A percentile compares a stretch with the other conserved stretches of the same genome.
These are phyloP conservation scores for Acanthopleura granulata DNA, from an alignment of 2,888 invertebrate genomes.

Conservation along the genomic window DNA sequence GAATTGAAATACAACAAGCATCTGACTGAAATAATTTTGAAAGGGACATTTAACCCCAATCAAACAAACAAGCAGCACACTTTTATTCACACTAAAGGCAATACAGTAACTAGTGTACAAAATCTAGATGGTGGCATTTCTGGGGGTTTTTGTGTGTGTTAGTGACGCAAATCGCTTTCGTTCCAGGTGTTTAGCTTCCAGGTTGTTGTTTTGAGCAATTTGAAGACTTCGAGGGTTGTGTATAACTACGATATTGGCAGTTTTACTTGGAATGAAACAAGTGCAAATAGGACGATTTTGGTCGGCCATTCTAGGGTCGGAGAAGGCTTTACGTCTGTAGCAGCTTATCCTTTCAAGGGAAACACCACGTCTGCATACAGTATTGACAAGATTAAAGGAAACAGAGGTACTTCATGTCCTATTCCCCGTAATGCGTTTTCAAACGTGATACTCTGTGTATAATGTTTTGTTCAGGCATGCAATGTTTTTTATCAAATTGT, in stretches of 20 bases:
- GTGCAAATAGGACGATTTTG: slow-evolving; percentile 1
- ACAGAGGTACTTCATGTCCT: neutral
- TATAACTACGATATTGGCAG: slow-evolving; percentile 1
- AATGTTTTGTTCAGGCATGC: no score
- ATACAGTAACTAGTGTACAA: no score
- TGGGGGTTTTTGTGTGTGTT: no score
- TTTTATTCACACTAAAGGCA: no score
- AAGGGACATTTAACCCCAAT: no score
- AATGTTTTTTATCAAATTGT: no score
- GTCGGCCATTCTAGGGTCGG: neutral
- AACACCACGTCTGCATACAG: neutral
- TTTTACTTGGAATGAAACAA: neutral
- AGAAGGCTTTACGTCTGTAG: neutral
- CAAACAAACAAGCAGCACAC: no score
- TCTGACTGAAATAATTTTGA: no score
- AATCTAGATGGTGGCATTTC: no score
- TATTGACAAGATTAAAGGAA: neutral
- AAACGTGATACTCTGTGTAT: no score
- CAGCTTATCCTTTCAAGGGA: neutral
- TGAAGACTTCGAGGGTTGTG: neutral
- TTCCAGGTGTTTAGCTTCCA: neutral
- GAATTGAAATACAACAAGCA: no score
- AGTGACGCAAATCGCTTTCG: neutral
- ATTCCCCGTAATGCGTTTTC: neutral
- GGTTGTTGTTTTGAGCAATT: neutral